Evolutionary conservation across 2,113 vertebrate species (phyloP).

Genomic region (Chaetodon auriga): DNA sequence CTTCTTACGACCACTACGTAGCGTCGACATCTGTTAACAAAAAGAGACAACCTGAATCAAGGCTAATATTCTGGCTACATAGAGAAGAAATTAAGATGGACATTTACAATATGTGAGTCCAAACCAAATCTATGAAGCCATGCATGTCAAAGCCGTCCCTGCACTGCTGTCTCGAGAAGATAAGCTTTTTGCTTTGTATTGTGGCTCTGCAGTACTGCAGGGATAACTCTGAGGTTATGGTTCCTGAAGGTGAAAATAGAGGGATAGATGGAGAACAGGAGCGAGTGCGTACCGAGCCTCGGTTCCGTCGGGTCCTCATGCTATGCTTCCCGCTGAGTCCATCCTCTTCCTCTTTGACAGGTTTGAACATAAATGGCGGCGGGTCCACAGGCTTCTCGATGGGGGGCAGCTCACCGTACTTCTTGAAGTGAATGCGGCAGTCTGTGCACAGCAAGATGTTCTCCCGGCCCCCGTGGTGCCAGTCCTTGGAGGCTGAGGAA

Average conservation of each 20-base stretch:
- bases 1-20: conserved; percentile 99
- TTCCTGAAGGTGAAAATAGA: conserved; percentile 65
- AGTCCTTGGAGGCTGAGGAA: conserved; percentile 95
- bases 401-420: conserved; percentile 98
- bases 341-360: conserved; percentile 99
- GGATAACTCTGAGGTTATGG: conserved; percentile 13
- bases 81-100: neutral
- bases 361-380: conserved; percentile 99
- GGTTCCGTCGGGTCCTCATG: conserved; percentile 98
- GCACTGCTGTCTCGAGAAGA: neutral
- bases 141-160: neutral
- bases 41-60: neutral
- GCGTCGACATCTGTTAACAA: conserved; percentile 93
- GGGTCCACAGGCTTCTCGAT: conserved; percentile 99
- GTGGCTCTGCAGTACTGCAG: conserved; percentile 1
- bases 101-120: neutral
- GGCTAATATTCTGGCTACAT: neutral
- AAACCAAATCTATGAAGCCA: neutral
- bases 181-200: neutral
- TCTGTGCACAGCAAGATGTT: conserved; percentile 98
- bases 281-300: conserved; percentile 90
- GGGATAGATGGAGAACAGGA: neutral
- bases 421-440: conserved; percentile 99
- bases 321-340: conserved; percentile 98
- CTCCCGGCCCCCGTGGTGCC: conserved; percentile 99